phyloP scores from a whole-genome alignment of 1,140 invertebrate species.

The Ceratina australensis region DNA sequence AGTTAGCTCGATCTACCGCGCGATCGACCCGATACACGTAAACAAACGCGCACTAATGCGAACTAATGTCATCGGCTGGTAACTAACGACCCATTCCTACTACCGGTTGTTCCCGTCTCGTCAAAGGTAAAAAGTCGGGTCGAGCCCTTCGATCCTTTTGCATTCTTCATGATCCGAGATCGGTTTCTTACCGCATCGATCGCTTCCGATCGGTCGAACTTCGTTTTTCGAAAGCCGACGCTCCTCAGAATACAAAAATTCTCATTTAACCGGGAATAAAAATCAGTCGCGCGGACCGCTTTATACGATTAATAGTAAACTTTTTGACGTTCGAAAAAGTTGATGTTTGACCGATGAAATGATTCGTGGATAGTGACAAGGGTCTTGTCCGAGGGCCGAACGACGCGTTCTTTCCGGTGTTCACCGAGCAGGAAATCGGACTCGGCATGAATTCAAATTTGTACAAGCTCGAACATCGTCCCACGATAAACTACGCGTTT shows the following conservation, averaged over 20 bases:
- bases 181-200: slow-evolving; percentile 60
- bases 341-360: too few relatives aligned
- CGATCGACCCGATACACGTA: slow-evolving; percentile 43
- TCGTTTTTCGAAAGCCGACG: slow-evolving; percentile 11
- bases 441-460: slow-evolving; percentile 39
- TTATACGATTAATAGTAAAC: too few relatives aligned
- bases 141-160: slow-evolving; percentile 45
- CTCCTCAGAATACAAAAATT: too few relatives aligned
- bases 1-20: slow-evolving; percentile 15
- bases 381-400: too few relatives aligned
- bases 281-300: too few relatives aligned
- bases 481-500: slow-evolving; percentile 42
- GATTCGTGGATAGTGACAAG: too few relatives aligned
- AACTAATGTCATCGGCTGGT: slow-evolving; percentile 57
- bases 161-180: slow-evolving; percentile 72
- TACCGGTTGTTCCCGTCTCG: slow-evolving; percentile 21
- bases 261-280: too few relatives aligned
- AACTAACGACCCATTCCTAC: slow-evolving; percentile 55
- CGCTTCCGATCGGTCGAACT: slow-evolving; percentile 43
- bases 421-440: slow-evolving; percentile 21
- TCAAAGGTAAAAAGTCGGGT: slow-evolving; percentile 37
- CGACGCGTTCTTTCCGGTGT: background rate
- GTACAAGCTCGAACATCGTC: slow-evolving; percentile 39
- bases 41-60: slow-evolving; percentile 63
- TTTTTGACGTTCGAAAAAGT: too few relatives aligned